Conservation (phyloP, 1,140 invertebrate species). For the Drosophila virilis region DNA sequence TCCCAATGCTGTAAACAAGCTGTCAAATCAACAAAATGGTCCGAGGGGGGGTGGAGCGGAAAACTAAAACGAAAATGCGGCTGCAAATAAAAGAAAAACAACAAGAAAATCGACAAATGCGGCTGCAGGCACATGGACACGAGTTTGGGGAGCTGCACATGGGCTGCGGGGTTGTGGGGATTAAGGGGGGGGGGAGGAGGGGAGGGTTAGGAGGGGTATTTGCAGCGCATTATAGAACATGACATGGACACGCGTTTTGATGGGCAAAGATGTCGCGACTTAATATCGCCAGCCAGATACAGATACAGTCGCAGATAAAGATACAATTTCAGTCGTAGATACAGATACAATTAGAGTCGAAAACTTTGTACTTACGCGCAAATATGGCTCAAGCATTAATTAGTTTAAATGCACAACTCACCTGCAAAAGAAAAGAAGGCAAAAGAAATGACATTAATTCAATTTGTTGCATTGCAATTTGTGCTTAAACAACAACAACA, state of each 20-base stretch:
- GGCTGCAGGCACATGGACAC: constrained; percentile 7
- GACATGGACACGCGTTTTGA: constrained; percentile 8
- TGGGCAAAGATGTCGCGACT: constrained; percentile 6
- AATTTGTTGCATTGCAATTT: constrained; percentile 40
- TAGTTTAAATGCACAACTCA: constrained; percentile 42
- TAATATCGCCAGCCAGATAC: not conserved
- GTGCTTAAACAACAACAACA: constrained; percentile 14
- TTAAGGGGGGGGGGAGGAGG: constrained; percentile 12
- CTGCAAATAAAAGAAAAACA: constrained; percentile 14
- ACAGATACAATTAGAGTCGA: constrained; percentile 2
- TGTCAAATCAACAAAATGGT: constrained; percentile 51
- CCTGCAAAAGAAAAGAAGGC: constrained; percentile 47
- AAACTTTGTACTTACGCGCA: constrained; percentile 35
- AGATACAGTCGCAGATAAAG: not conserved
- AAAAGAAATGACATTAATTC: constrained; percentile 51
- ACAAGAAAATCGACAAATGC: constrained; percentile 32
- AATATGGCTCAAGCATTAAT: not conserved
- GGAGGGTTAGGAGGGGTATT: not conserved
- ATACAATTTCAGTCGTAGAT: not conserved
- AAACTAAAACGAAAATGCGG: constrained; percentile 1
- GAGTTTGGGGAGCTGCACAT: not conserved
- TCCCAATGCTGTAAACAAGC: constrained; percentile 68
- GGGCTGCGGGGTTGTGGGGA: not conserved
- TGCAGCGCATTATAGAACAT: constrained; percentile 7
- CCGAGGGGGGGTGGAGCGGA: not conserved